These are phyloP conservation scores for Drosophila gunungcola DNA, from an alignment of 1,140 invertebrate species.

Conservation along the genomic window DNA sequence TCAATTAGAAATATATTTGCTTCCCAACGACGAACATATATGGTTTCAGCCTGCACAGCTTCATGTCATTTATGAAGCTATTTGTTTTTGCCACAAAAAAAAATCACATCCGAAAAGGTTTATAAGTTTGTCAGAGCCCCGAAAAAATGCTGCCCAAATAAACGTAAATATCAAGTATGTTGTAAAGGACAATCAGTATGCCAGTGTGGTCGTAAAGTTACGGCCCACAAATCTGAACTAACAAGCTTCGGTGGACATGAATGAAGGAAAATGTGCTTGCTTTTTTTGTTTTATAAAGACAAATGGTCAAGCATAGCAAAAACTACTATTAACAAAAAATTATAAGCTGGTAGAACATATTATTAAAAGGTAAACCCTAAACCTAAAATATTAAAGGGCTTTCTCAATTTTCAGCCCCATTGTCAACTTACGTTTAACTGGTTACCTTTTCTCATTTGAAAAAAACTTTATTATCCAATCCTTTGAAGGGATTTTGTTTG, in stretches of 20 bases:
- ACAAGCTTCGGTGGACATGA: slow-evolving; percentile 35
- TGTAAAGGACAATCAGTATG: slow-evolving; percentile 50
- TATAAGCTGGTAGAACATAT: too few species aligned
- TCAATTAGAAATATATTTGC: slow-evolving; percentile 12
- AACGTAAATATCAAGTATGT: slow-evolving; percentile 46
- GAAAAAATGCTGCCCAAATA: slow-evolving; percentile 32
- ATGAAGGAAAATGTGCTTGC: background rate
- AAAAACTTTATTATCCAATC: slow-evolving; percentile 24
- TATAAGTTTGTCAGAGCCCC: background rate
- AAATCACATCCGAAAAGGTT: background rate
- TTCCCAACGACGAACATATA: background rate
- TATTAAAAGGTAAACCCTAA: background rate
- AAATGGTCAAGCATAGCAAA: background rate
- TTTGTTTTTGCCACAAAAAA: background rate
- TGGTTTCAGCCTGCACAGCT: background rate
- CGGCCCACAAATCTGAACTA: slow-evolving; percentile 57
- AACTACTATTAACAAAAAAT: background rate
- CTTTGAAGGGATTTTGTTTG: slow-evolving; percentile 25
- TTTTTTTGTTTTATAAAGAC: background rate
- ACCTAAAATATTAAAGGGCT: background rate
- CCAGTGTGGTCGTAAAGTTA: slow-evolving; percentile 47
- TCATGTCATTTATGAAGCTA: background rate
- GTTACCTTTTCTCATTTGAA: slow-evolving; percentile 21
- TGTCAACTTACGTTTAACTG: background rate
- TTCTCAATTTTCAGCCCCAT: background rate